phyloP scores from a whole-genome alignment of 2,113 vertebrate species.

The Euleptes europaea region DNA sequence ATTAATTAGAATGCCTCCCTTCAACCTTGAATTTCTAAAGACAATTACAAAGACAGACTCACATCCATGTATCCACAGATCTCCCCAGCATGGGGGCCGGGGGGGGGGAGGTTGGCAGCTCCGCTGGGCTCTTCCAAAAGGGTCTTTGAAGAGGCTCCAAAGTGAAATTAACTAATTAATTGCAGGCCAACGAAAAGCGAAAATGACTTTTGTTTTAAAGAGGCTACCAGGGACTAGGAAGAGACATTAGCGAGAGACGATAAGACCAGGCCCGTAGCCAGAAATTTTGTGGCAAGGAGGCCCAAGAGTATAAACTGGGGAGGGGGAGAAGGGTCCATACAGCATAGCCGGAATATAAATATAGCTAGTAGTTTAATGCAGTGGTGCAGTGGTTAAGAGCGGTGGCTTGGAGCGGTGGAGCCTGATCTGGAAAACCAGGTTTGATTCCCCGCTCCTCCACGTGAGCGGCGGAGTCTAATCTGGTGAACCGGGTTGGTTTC shows the following conservation, averaged over 20 bases:
- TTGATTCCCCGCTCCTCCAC: no score
- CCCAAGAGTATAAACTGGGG: not conserved
- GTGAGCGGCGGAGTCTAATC: no score
- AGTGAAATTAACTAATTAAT: constrained; percentile 52
- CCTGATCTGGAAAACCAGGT: no score
- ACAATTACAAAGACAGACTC: constrained; percentile 20
- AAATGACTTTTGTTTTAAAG: constrained; percentile 19
- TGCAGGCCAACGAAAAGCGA: constrained; percentile 34
- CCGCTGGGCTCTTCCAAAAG: constrained; percentile 51
- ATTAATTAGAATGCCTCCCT: constrained; percentile 41
- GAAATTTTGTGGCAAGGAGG: constrained; percentile 20
- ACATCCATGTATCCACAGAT: not conserved
- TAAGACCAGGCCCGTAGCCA: not conserved
- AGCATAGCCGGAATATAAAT: no score
- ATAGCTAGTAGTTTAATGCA: no score
- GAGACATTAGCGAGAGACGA: constrained; percentile 1
- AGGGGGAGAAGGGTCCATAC: not conserved
- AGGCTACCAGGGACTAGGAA: constrained; percentile 19
- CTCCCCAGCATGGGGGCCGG: fast-evolving
- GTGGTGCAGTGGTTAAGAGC: no score
- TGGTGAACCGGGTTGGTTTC: no score
- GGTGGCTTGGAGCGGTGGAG: no score
- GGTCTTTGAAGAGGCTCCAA: constrained; percentile 46
- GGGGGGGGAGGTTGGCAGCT: constrained; percentile 21
- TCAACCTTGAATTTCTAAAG: constrained; percentile 53